phyloP scores from a whole-genome alignment of 2,888 invertebrate genomes.

The Leptinotarsa haldemani region DNA sequence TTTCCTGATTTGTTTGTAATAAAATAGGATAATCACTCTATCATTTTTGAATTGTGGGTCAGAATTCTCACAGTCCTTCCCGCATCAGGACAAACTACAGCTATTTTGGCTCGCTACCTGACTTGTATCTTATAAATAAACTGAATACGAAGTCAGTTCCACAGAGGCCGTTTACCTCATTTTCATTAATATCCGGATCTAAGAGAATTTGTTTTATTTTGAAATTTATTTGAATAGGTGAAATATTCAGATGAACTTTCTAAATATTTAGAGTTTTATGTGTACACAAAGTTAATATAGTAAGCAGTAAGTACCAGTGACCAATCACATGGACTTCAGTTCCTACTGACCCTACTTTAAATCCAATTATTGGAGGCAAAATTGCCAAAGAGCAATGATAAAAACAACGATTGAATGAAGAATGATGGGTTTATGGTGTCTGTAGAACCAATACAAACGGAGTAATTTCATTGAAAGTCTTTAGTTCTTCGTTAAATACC shows the following conservation, averaged over 20 bases:
- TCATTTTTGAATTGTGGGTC: not conserved
- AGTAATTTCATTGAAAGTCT: too few species aligned
- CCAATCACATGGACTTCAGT: too few species aligned
- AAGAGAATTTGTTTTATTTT: not conserved
- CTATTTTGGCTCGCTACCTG: not conserved
- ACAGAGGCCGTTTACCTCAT: constrained; percentile 10
- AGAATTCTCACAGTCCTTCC: not conserved
- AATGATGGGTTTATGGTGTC: too few species aligned
- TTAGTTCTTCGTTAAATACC: too few species aligned
- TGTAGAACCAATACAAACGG: too few species aligned
- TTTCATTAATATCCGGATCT: not conserved
- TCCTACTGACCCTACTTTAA: too few species aligned
- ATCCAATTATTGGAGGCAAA: too few species aligned
- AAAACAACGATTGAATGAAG: too few species aligned
- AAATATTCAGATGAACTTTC: not conserved
- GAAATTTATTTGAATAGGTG: constrained; percentile 1
- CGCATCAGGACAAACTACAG: not conserved
- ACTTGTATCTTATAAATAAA: constrained; percentile 1
- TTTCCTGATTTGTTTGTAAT: too few species aligned
- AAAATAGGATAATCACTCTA: too few species aligned
- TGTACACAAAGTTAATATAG: not conserved
- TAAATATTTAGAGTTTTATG: not conserved
- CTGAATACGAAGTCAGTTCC: not conserved
- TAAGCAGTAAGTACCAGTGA: not conserved
- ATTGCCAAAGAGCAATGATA: too few species aligned